Base-by-base conservation (phyloP, 2,797 vertebrate genomes). In the Neoniphon sammara region DNA sequence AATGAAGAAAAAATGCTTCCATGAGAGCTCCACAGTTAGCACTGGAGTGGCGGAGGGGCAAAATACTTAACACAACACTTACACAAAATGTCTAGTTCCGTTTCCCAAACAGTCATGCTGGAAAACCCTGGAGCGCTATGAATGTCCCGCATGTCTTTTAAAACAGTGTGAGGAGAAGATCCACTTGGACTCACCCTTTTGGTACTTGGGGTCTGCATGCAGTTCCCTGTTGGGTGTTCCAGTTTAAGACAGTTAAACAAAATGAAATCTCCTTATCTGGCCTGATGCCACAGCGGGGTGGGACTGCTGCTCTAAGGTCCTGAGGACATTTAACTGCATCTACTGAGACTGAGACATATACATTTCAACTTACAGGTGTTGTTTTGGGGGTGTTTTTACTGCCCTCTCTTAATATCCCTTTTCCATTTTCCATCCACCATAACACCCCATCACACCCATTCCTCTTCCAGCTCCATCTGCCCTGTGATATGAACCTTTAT, bases 41-140 rank as follows among this genome's bases (percentile, higher is more conserved):
- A 6, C 34, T 74, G 39, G 66, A 85, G 81, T 79, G 75, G 67
- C 77, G 20, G 75, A 81, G 71, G 85, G 82, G 59, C 66, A 78
- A 84, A 75, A 77, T 85, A 85, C 88, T 90, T 87, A 52, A 86
- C 75, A 84, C n/a, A 52, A 86, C 75, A 84, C n/a, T 66, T 70
- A 82, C 47, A 70, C 66, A 70, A 77, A 90, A 83, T 85, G 64
- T 87, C 84, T 73, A 49, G 21, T 76, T 70, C 69, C 73, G 66
- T 73, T 79, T 86, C 74, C 80, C 77, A 56, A 15, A 36, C 65
- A 85, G 72, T 80, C 49, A 2, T 39, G 64, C 21, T 20, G 56
- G 42, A 47, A 49, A 66, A 34, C 56, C 56, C 36, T 55, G 21
- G 52, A 73, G 49, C 68, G 71, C 72, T 83, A 73, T 80, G 36